Conservation (phyloP, 2,113 vertebrate species). For the Platysternon megacephalum region DNA sequence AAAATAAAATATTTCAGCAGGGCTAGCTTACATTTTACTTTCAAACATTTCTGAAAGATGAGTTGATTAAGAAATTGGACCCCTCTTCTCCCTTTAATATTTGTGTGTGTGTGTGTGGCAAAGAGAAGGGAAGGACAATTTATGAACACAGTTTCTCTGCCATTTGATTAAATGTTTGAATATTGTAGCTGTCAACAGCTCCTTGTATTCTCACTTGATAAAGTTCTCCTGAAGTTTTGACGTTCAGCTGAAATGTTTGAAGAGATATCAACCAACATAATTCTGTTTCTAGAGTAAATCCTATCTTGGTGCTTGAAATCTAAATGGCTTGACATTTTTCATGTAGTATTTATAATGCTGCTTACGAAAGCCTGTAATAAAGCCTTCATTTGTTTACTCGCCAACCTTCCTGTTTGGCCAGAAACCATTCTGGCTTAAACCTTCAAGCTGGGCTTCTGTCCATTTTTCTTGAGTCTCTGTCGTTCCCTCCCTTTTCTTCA, state of each 20-base stretch:
- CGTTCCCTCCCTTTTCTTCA: constrained; percentile 72
- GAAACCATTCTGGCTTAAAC: constrained; percentile 69
- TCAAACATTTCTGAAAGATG: constrained; percentile 49
- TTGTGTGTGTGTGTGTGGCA: not conserved
- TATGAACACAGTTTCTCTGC: constrained; percentile 37
- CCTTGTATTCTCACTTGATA: constrained; percentile 46
- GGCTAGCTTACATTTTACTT: constrained; percentile 28
- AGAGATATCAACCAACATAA: constrained; percentile 46
- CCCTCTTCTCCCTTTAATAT: not conserved
- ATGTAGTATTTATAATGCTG: constrained; percentile 71
- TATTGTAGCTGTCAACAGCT: constrained; percentile 37
- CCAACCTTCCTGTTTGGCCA: constrained; percentile 75
- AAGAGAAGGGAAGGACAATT: constrained; percentile 51
- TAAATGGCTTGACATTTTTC: constrained; percentile 68
- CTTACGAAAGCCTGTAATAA: constrained; percentile 70
- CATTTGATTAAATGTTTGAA: constrained; percentile 32
- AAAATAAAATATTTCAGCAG: constrained; percentile 29
- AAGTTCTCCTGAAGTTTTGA: constrained; percentile 44
- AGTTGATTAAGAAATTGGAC: not conserved
- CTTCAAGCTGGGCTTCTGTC: constrained; percentile 68
- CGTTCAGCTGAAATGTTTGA: constrained; percentile 60
- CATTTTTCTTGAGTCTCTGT: constrained; percentile 72
- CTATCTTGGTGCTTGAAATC: constrained; percentile 57
- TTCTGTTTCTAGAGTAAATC: constrained; percentile 59
- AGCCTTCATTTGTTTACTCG: constrained; percentile 67